Percentiles rank a stretch among this genome's conserved stretches.
Evolutionary conservation across 2,888 invertebrate genomes (phyloP).

Genomic region (Acronicta alni): DNA sequence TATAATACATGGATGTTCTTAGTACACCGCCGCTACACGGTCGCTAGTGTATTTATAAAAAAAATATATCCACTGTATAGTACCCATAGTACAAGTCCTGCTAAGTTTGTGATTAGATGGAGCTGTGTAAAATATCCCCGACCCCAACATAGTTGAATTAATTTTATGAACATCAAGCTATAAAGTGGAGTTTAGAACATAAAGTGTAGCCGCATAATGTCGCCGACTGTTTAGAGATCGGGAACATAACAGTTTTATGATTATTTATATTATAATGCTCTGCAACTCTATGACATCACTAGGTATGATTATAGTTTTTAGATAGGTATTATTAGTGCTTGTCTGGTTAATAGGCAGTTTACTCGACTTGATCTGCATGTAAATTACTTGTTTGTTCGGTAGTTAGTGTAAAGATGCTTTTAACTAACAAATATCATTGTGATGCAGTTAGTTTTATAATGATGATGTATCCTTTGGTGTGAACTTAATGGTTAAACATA

Average conservation of each 20-base stretch:
- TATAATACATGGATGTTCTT: no score
- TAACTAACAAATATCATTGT: conserved; percentile 20
- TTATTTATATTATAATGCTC: conserved; percentile 22
- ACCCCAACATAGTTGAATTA: no score
- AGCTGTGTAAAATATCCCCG: no score
- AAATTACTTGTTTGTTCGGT: conserved; percentile 42
- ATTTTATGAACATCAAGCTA: no score
- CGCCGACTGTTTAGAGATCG: background rate
- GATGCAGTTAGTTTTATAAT: background rate
- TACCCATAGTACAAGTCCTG: no score
- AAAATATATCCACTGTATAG: no score
- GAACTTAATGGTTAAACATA: no score
- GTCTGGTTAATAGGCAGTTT: conserved; percentile 39
- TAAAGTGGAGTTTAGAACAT: no score
- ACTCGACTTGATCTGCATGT: conserved; percentile 30
- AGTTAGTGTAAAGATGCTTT: conserved; percentile 15
- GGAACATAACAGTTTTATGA: conserved; percentile 18
- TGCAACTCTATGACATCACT: conserved; percentile 35
- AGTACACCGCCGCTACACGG: no score
- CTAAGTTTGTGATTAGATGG: no score
- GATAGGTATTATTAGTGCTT: conserved; percentile 26
- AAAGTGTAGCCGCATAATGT: conserved; percentile 10
- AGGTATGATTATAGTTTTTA: conserved; percentile 21
- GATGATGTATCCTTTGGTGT: no score
- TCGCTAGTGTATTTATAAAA: no score